These are phyloP conservation scores for Strongylocentrotus purpuratus DNA, from an alignment of 35 echinoderm and acorn worm genomes.

Conservation along the genomic window DNA sequence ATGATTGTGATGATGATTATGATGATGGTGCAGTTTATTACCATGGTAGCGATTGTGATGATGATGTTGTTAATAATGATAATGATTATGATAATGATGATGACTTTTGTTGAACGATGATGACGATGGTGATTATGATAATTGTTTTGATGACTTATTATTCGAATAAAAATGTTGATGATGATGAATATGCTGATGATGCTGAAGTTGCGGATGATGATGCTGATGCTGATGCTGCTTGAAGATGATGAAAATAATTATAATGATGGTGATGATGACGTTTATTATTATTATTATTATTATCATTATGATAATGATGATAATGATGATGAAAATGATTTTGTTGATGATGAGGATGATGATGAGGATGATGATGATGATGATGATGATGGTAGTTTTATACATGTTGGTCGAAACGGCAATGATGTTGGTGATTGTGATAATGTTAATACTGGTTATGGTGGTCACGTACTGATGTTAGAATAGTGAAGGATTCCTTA, in stretches of 20 bases:
- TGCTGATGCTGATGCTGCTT: neutral
- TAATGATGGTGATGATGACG: neutral
- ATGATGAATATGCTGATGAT: neutral
- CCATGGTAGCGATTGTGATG: neutral
- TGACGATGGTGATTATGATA: too few species aligned
- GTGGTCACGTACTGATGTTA: neutral
- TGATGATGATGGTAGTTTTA: neutral
- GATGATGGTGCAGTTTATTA: neutral
- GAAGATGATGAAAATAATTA: neutral
- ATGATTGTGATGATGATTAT: neutral
- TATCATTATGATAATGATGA: too few species aligned
- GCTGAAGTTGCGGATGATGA: neutral
- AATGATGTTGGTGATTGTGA: neutral
- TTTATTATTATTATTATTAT: too few species aligned
- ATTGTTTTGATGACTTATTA: neutral
- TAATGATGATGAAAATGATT: neutral
- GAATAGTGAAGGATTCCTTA: neutral
- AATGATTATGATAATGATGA: neutral
- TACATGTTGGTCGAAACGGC: neutral
- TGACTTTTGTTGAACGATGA: neutral
- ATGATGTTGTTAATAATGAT: neutral
- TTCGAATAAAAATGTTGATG: neutral
- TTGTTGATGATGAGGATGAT: neutral
- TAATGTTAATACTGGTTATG: neutral
- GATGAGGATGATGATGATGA: neutral